Base-by-base conservation (phyloP, 2,113 vertebrate species). In the Pluvialis apricaria region DNA sequence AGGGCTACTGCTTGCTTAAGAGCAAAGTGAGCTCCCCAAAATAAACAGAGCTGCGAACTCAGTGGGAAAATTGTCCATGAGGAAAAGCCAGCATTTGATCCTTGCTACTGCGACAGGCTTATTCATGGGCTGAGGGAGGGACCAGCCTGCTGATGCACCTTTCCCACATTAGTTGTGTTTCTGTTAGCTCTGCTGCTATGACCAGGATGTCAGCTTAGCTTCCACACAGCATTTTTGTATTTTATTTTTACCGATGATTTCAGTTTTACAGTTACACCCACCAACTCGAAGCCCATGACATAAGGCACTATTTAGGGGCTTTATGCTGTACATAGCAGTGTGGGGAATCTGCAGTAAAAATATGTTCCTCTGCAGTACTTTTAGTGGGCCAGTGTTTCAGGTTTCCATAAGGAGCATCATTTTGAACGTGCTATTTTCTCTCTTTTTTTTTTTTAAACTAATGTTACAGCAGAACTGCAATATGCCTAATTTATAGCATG, bases 221-320 rank as follows among this genome's bases (percentile, higher is more conserved):
- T 82, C 75, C 42, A 58, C 49, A 64, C 11, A 64, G 15, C 12
- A 36, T 66, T 71, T 92, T 90, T 69, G 21, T 69, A 13, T 82
- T 85, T 85, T 36, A 64, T 80, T 96, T 91, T 92, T 68, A 38
- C 45, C 51, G 47, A 90, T 93, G 17, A 81, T 73, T 95, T 97
- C 60, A 61, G 38, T 78, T 85, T 90, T 91, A 70, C 91, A 66
- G 87, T 54, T 90, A 65, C 87, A 73, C 78, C 87, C 82, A 96
- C 93, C 73, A 49, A 51, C 52, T 28, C 34, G 66, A 72, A 90
- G 29, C 32, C 29, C 34, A 36, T 94, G 83, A 86, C 1, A 22
- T 79, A 82, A 96, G 32, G 47, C 45, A n/a, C 66, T 94, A 45
- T 96, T 92, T 76, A 72, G 61, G 62, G 51, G 25, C 28, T 69